Percentiles rank a stretch among this genome's conserved stretches.
phyloP scores from a whole-genome alignment of 1,140 invertebrate genomes.

The Protaetia brevitarsis region DNA sequence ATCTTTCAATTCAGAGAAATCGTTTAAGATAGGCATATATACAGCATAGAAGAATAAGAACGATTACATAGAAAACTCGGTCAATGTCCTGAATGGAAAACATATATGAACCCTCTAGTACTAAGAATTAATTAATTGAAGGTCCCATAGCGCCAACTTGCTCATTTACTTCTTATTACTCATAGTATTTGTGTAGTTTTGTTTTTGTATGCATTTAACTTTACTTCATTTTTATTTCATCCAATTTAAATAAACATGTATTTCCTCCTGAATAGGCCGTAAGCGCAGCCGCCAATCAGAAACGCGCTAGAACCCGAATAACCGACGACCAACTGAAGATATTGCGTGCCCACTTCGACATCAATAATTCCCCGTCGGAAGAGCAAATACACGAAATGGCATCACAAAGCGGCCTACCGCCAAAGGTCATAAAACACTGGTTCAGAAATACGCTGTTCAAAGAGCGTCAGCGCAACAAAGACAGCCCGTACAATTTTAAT shows the following conservation, averaged over 20 bases:
- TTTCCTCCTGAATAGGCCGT: conserved; percentile 55
- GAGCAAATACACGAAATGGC: conserved; percentile 98
- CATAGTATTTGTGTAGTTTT: not conserved
- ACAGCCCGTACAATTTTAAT: conserved; percentile 99
- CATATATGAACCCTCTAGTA: no score
- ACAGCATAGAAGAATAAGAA: no score
- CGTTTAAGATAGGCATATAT: not conserved
- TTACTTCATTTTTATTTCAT: conserved; percentile 20
- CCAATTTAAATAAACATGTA: conserved; percentile 20
- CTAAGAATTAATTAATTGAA: no score
- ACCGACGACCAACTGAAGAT: conserved; percentile 98
- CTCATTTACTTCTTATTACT: not conserved
- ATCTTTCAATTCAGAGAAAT: not conserved
- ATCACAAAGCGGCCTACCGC: conserved; percentile 90
- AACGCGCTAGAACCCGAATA: conserved; percentile 92
- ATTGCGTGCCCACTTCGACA: conserved; percentile 93
- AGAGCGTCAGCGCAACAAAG: conserved; percentile 97
- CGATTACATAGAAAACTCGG: no score
- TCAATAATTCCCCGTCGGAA: conserved; percentile 97
- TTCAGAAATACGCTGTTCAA: conserved; percentile 99
- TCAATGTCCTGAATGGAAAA: no score
- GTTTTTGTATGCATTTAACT: conserved; percentile 30
- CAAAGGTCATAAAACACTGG: conserved; percentile 99
- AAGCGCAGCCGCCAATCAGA: conserved; percentile 81
- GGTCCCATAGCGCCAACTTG: no score